These are phyloP conservation scores for Hyles euphorbiae DNA, from an alignment of 1,140 invertebrate genomes.

Conservation along the genomic window DNA sequence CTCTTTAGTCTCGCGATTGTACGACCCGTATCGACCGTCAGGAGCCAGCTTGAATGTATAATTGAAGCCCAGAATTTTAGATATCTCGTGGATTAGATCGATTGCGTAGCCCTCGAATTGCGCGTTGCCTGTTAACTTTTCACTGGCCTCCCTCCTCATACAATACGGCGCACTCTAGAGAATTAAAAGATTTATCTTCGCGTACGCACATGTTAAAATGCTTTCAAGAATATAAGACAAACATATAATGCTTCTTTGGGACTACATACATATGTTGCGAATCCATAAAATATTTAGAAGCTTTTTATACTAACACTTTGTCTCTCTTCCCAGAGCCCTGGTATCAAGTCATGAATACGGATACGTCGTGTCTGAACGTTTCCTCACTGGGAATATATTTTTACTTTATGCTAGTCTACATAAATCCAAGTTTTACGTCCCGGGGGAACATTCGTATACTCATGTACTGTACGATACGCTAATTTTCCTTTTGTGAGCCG, in stretches of 20 bases:
- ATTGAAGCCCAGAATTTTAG: conserved; percentile 92
- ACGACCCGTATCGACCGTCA: conserved; percentile 88
- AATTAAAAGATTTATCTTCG: conserved; percentile 23
- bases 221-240: conserved; percentile 10
- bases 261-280: conserved; percentile 14
- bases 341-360: conserved; percentile 23
- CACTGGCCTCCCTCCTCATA: conserved; percentile 90
- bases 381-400: conserved; percentile 27
- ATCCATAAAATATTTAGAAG: conserved; percentile 15
- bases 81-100: conserved; percentile 91
- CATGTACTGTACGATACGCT: conserved; percentile 24
- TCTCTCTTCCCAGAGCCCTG: conserved; percentile 18
- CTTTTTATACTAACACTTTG: conserved; percentile 20
- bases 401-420: conserved; percentile 22
- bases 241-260: conserved; percentile 9
- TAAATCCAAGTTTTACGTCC: conserved; percentile 24
- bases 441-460: conserved; percentile 20
- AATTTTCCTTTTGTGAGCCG: conserved; percentile 39
- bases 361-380: conserved; percentile 19
- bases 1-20: conserved; percentile 85
- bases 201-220: conserved; percentile 24
- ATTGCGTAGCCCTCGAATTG: conserved; percentile 93
- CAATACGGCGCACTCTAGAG: conserved; percentile 92
- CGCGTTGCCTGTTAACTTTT: conserved; percentile 87
- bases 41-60: conserved; percentile 90